These are phyloP conservation scores for Pelmatolapia mariae DNA, from an alignment of 2,113 vertebrate genomes.

Conservation along the genomic window DNA sequence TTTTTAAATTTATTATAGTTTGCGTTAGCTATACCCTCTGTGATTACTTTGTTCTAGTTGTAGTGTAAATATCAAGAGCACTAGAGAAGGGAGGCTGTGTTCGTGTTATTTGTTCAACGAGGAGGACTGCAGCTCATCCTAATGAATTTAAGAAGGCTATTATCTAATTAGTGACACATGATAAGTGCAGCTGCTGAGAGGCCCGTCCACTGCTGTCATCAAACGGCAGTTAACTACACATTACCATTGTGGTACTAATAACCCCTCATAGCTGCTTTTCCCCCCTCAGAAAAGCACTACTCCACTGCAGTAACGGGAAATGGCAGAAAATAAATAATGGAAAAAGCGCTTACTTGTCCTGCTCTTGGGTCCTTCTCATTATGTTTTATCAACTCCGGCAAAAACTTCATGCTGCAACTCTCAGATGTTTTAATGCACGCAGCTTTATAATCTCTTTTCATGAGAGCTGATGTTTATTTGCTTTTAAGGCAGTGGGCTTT, in stretches of 20 bases:
- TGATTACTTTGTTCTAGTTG: background rate
- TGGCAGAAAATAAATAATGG: conserved; percentile 14
- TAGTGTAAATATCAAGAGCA: background rate
- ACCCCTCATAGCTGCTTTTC: background rate
- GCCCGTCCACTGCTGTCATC: background rate
- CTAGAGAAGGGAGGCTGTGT: background rate
- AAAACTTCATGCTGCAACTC: background rate
- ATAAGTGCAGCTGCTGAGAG: background rate
- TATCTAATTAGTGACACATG: background rate
- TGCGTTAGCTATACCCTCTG: background rate
- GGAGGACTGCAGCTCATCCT: background rate
- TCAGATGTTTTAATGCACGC: background rate
- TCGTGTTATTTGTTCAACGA: background rate
- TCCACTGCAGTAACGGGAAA: conserved; percentile 19
- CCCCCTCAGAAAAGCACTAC: background rate
- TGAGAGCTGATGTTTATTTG: background rate
- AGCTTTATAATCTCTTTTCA: background rate
- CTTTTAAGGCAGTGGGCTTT: background rate
- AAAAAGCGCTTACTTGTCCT: background rate
- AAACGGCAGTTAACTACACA: background rate
- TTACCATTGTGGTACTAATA: background rate
- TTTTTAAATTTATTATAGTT: background rate
- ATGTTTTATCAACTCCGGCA: background rate
- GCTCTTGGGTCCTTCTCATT: background rate
- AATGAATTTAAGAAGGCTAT: background rate